phyloP scores from a whole-genome alignment of 2,113 vertebrate genomes.

The Equus quagga region DNA sequence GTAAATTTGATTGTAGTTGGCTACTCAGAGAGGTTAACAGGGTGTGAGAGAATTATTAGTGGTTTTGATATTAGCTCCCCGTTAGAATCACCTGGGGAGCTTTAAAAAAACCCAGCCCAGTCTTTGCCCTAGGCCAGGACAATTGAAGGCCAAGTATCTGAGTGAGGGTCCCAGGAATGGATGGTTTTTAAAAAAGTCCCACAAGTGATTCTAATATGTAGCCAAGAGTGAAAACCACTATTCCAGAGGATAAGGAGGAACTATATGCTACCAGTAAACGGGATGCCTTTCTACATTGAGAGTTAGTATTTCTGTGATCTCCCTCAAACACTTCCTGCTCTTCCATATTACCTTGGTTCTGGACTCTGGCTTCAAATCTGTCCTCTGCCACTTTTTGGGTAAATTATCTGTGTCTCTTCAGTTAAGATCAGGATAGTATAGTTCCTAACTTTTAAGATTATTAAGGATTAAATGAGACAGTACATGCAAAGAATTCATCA shows the following conservation, averaged over 20 bases:
- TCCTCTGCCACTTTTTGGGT: neutral
- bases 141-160: neutral
- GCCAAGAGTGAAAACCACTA: neutral
- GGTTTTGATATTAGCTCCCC: neutral
- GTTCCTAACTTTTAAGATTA: slow-evolving; percentile 32
- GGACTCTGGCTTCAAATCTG: slow-evolving; percentile 33
- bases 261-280: neutral
- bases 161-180: neutral
- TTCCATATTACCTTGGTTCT: neutral
- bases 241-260: neutral
- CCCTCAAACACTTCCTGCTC: neutral
- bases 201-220: too few relatives aligned
- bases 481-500: neutral
- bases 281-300: neutral
- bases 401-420: slow-evolving; percentile 1
- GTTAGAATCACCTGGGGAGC: neutral
- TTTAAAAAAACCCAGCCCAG: neutral
- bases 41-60: slow-evolving; percentile 22
- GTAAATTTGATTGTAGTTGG: slow-evolving; percentile 50
- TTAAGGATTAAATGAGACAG: slow-evolving; percentile 21
- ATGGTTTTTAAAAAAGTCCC: neutral
- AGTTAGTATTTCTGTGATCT: slow-evolving; percentile 16
- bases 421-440: slow-evolving; percentile 15
- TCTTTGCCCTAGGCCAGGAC: neutral
- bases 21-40: neutral